These are phyloP conservation scores for Macroglossus sobrinus DNA, from an alignment of 2,113 vertebrate species.

Conservation along the genomic window DNA sequence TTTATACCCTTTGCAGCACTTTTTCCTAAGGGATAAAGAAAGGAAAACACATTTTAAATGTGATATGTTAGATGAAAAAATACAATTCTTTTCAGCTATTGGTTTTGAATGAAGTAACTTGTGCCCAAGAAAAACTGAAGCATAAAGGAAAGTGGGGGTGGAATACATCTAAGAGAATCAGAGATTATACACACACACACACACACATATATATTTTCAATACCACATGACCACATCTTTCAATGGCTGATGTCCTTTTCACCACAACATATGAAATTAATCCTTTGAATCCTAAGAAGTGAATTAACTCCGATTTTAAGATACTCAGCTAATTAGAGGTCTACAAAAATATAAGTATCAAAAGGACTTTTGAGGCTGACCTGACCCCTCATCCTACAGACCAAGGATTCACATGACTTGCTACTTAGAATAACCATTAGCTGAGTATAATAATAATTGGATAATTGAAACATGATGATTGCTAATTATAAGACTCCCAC, in stretches of 20 bases:
- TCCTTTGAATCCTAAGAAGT: not conserved
- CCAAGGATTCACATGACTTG: not conserved
- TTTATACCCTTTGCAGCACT: slow-evolving; percentile 97
- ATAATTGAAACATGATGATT: not conserved
- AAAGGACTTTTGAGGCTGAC: not conserved
- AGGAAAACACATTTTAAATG: slow-evolving; percentile 63
- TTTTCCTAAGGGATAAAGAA: slow-evolving; percentile 91
- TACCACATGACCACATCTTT: not conserved
- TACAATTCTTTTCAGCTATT: not conserved
- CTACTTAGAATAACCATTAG: not conserved
- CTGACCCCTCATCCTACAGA: not conserved
- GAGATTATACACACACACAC: too few species aligned
- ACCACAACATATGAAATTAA: not conserved
- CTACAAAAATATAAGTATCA: not conserved
- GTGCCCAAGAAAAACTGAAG: not conserved
- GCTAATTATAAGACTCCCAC: not conserved
- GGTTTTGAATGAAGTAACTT: not conserved
- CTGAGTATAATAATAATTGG: not conserved
- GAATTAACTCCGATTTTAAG: not conserved
- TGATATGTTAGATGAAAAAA: not conserved
- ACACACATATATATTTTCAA: not conserved
- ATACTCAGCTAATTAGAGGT: not conserved
- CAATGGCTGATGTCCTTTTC: not conserved
- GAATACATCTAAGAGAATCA: not conserved
- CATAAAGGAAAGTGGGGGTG: not conserved